A percentile compares a stretch with the other conserved stretches of the same genome.
Conservation (phyloP, 2,113 vertebrate genomes). For the Meleagris gallopavo region DNA sequence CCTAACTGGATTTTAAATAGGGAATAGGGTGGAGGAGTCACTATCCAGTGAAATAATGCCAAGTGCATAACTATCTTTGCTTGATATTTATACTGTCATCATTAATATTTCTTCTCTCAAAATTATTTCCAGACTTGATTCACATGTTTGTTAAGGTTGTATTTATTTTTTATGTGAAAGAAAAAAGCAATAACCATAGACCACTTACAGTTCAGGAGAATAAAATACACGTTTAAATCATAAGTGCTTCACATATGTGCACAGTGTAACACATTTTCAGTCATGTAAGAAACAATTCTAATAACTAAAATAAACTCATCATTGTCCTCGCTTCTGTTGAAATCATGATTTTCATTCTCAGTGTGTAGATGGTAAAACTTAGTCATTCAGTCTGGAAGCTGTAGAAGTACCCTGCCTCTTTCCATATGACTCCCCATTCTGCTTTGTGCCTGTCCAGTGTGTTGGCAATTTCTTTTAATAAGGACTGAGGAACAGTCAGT, state of each 20-base stretch:
- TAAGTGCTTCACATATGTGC: not conserved
- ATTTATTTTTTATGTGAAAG: not conserved
- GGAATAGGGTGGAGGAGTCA: not conserved
- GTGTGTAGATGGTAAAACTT: constrained; percentile 52
- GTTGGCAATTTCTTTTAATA: constrained; percentile 12
- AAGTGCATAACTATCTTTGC: not conserved
- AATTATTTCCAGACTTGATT: not conserved
- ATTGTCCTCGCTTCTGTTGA: constrained; percentile 36
- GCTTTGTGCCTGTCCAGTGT: constrained; percentile 39
- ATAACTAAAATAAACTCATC: constrained; percentile 56
- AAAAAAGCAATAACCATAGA: not conserved
- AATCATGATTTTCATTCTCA: constrained; percentile 50
- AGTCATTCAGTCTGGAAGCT: constrained; percentile 58
- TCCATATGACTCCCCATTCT: constrained; percentile 45
- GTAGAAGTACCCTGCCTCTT: constrained; percentile 26
- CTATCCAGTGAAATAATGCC: not conserved
- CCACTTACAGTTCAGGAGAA: not conserved
- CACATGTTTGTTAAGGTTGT: not conserved
- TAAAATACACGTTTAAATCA: not conserved
- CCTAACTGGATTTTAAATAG: not conserved
- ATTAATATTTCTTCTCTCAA: not conserved
- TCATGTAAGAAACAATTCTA: not conserved
- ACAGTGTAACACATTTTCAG: constrained; percentile 8
- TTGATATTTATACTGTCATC: not conserved
- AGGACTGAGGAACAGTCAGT: not conserved